Evolutionary conservation across 2,888 invertebrate species (phyloP).

Genomic region (Apamea crenata): DNA sequence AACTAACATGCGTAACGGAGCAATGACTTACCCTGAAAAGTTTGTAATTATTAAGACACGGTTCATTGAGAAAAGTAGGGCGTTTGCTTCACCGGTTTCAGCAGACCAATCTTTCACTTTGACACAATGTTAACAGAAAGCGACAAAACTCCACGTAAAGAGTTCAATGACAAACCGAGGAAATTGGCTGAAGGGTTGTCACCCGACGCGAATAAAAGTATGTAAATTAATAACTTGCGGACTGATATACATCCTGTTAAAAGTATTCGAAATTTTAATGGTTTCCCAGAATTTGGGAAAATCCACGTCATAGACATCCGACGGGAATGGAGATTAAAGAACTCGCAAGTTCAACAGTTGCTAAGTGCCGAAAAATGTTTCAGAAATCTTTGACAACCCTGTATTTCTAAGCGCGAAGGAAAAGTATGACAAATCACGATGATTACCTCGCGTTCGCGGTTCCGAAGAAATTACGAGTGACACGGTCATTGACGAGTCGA

Average conservation of each 20-base stretch:
- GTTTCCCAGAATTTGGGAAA: slow-evolving; percentile 41
- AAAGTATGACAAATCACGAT: slow-evolving; percentile 83
- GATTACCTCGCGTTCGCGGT: slow-evolving; percentile 71
- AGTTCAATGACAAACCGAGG: slow-evolving; percentile 76
- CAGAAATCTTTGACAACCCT: slow-evolving; percentile 47
- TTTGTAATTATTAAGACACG: slow-evolving; percentile 54
- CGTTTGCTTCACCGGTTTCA: slow-evolving; percentile 53
- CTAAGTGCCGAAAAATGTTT: slow-evolving; percentile 6
- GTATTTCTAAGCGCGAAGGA: slow-evolving; percentile 70
- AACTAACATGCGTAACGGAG: slow-evolving; percentile 52
- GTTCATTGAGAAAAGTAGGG: slow-evolving; percentile 39
- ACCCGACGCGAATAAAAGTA: slow-evolving; percentile 46
- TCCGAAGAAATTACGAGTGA: slow-evolving; percentile 72
- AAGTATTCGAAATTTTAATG: slow-evolving; percentile 44
- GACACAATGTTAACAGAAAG: slow-evolving; percentile 68
- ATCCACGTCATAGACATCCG: slow-evolving; percentile 16
- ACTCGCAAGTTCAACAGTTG: slow-evolving; percentile 30
- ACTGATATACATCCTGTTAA: slow-evolving; percentile 68
- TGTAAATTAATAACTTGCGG: slow-evolving; percentile 62
- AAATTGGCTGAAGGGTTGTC: slow-evolving; percentile 72
- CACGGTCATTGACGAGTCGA: slow-evolving; percentile 71
- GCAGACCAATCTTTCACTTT: slow-evolving; percentile 53
- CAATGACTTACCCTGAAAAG: slow-evolving; percentile 52
- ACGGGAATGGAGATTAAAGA: slow-evolving; percentile 49
- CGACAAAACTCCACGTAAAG: slow-evolving; percentile 71